Evolutionary conservation across 2,797 vertebrate genomes (phyloP), one percentile per base, ranked within the genome.

Genomic region (Tolypeutes matacus): DNA sequence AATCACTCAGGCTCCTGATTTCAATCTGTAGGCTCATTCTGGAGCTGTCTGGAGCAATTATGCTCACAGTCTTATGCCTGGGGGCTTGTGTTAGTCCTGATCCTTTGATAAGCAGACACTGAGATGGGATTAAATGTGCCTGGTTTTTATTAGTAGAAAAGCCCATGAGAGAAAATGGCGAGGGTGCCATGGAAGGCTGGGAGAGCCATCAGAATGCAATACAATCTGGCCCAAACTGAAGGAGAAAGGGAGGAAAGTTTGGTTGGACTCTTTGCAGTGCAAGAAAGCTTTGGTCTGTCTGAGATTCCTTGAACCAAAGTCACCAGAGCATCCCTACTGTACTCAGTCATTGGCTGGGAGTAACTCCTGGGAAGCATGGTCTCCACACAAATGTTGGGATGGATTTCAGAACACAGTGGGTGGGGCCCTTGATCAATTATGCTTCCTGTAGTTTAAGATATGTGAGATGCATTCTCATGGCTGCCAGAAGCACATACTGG

Each of bases 251-350:
- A 62, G 65, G 34, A 27, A 67, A 76, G 7, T 3, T 87, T 73
- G 27, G 80, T 23, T 21, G 20, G 76, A 53, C 27, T n/a, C 25
- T n/a, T 72, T 86, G 65, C 39, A 80, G 25, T n/a, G 7, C 27
- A 53, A 53, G 42, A 65, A 49, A 73, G 20, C 0, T 87, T 87
- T 73, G 56, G 46, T 29, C 80, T 89, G 62, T 78, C 27, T 39
- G 56, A 53, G 27, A 84, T 64, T 78, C 64, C 53, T 86, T 53
- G n/a, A 90, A 60, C 42, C 64, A 89, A 86, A 78, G 51, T 76
- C 18, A 25, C 27, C 65, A 62, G 62, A 86, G 53, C 72, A 86
- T 72, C 46, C 36, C 14, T 51, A 46, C 42, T 9, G 42, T 46
- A 46, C 42, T 46, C 42, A 46, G 42, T 46, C 42, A 5, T 46